A percentile compares a stretch with the other conserved stretches of the same genome.
phyloP scores from a whole-genome alignment of 2,797 vertebrate species.

The Hippoglossus hippoglossus region DNA sequence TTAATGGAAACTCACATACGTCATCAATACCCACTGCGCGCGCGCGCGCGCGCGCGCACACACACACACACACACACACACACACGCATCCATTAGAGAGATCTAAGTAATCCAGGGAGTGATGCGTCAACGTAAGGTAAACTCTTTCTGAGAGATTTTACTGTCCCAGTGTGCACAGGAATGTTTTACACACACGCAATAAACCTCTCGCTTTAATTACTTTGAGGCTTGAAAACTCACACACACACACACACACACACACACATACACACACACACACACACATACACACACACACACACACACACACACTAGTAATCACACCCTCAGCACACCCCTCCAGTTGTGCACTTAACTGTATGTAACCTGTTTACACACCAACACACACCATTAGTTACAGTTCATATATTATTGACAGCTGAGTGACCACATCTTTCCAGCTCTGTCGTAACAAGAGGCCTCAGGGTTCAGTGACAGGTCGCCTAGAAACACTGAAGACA shows the following conservation, averaged over 20 bases:
- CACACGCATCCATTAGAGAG: constrained; percentile 35
- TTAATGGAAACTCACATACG: no score
- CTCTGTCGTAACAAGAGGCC: constrained; percentile 57
- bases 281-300: constrained; percentile 12
- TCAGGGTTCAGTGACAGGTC: constrained; percentile 64
- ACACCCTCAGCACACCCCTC: constrained; percentile 21
- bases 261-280: constrained; percentile 1
- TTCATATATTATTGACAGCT: constrained; percentile 66
- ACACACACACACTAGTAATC: constrained; percentile 11
- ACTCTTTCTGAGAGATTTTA: constrained; percentile 43
- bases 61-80: constrained; percentile 8
- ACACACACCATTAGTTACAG: constrained; percentile 57
- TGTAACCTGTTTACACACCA: constrained; percentile 46
- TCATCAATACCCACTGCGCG: neutral
- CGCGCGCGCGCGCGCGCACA: neutral
- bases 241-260: constrained; percentile 10
- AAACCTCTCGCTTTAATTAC: constrained; percentile 70
- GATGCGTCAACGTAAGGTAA: constrained; percentile 33
- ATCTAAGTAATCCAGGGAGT: constrained; percentile 54
- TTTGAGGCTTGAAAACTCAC: constrained; percentile 15
- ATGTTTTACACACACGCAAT: constrained; percentile 44
- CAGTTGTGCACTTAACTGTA: constrained; percentile 37
- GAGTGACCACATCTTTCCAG: constrained; percentile 54
- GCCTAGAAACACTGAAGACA: constrained; percentile 40
- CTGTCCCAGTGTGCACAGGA: constrained; percentile 37